Evolutionary conservation across 2,888 invertebrate species (phyloP).

Genomic region (Lithophane leautieri): DNA sequence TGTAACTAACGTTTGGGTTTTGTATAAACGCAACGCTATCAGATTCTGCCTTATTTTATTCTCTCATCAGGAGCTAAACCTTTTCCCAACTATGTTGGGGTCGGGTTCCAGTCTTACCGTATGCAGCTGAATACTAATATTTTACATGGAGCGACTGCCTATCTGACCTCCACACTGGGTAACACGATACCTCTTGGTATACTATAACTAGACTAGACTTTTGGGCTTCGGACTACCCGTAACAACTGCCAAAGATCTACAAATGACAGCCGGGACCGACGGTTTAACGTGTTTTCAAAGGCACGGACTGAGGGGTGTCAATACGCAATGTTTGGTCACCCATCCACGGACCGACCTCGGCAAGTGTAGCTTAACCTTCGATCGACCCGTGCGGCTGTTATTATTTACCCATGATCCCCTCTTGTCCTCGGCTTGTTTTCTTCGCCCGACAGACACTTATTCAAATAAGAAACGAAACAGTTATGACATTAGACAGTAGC

Average conservation of each 20-base stretch:
- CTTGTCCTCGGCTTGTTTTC: neutral
- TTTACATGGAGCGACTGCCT: no score
- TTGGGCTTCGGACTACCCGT: neutral
- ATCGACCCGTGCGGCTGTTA: neutral
- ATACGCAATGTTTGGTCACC: neutral
- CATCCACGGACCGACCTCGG: neutral
- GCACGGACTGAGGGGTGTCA: neutral
- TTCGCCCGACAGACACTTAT: slow-evolving; percentile 1
- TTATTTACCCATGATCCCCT: neutral
- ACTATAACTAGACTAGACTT: no score
- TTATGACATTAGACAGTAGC: slow-evolving; percentile 26
- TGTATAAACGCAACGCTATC: neutral
- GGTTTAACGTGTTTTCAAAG: neutral
- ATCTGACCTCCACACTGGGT: no score
- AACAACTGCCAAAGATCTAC: neutral
- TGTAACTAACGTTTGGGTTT: no score
- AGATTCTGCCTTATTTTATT: no score
- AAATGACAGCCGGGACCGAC: neutral
- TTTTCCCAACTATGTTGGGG: neutral
- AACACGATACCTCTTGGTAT: neutral
- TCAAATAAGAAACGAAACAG: slow-evolving; percentile 11
- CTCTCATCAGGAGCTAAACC: neutral
- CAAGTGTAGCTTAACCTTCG: neutral
- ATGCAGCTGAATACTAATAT: no score
- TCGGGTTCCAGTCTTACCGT: neutral